Evolutionary conservation across 2,888 invertebrate genomes (phyloP), one percentile per base, ranked within the genome.

Genomic region (Trichopria drosophilae): DNA sequence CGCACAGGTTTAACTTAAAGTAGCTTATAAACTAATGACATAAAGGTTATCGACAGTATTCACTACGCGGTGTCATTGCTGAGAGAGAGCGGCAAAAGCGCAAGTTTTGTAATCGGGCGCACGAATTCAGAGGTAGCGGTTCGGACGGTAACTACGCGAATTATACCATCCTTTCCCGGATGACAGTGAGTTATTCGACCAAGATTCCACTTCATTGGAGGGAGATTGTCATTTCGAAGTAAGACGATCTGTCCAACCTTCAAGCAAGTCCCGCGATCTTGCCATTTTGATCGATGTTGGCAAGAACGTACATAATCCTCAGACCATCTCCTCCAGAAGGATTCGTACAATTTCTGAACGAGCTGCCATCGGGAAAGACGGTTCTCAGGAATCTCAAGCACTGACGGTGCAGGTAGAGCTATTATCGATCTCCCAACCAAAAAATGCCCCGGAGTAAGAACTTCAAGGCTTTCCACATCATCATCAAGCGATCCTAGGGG

Each of bases 371-470:
- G 43, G 12, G 43, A 20, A 5, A 43, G 13, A 12, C 35, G 36
- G 29, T 9, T 16, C 10, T 23, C 22, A 18, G 24, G 12, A 1
- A 36, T 5, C 12, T 35, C 36, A 5, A 36, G 9, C 4, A 45
- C 15, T 1, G 22, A 26, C 4, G 2, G 6, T 28, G 24, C 24
- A 1, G 45, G 45, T 7, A 35, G 10, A 0, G 45, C 36, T 9
- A 12, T 28, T 9, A 60, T 10, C 10, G 60, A 32, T 18, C 46
- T 45, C 6, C 63, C 61, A 20, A 63, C 55, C n/a, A 64, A 37
- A 35, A 65, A 65, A 47, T 65, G 59, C 6, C 58, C 57, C 4
- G 63, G 64, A 7, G 60, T 59, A 4, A 64, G 47, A 6, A 48
- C 31, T 13, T 18, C 13, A 7, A 53, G 37, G 23, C 55, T 41